Evolutionary conservation across 2,888 invertebrate genomes (phyloP).

Genomic region (Xanthorhoe spadicearia): DNA sequence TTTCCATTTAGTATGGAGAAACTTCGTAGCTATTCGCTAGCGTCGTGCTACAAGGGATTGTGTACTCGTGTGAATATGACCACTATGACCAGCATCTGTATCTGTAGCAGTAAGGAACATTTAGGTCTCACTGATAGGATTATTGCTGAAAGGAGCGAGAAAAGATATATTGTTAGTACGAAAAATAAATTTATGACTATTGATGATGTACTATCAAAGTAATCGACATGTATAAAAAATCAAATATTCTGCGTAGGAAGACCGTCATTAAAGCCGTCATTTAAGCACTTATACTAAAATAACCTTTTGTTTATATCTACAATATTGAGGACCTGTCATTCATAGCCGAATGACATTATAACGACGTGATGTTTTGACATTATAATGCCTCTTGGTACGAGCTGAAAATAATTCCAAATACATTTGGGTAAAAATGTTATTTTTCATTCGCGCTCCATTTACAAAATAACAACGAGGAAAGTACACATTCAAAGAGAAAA

Average conservation of each 20-base stretch:
- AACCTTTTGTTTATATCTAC: neutral
- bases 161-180: too few species aligned
- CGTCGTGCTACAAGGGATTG: too few species aligned
- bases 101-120: too few species aligned
- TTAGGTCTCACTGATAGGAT: too few species aligned
- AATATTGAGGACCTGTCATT: constrained; percentile 31
- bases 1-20: too few species aligned
- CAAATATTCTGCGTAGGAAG: neutral
- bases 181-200: too few species aligned
- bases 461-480: constrained; percentile 18
- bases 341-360: constrained; percentile 34
- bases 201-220: too few species aligned
- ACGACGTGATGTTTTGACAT: constrained; percentile 66
- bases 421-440: constrained; percentile 19
- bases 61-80: too few species aligned
- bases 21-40: too few species aligned
- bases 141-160: too few species aligned
- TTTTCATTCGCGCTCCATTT: constrained; percentile 9
- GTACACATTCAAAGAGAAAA: constrained; percentile 12
- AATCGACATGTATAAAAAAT: neutral
- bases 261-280: too few species aligned
- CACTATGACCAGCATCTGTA: too few species aligned
- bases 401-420: neutral
- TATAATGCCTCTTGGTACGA: constrained; percentile 55
- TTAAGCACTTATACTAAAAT: neutral